These are phyloP conservation scores for Turnix velox DNA, from an alignment of 2,113 vertebrate genomes.

Conservation along the genomic window DNA sequence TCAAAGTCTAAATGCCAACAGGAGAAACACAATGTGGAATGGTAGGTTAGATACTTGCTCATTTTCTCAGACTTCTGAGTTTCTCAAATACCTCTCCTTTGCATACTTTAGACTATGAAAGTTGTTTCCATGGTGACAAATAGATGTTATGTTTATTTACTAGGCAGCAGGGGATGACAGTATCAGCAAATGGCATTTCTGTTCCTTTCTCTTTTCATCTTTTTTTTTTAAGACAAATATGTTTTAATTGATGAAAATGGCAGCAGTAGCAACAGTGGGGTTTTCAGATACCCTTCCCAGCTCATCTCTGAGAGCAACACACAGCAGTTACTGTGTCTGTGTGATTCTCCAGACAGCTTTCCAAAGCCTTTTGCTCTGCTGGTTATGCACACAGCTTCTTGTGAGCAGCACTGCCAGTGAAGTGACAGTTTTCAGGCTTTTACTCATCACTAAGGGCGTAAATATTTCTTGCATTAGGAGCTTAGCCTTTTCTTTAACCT, in stretches of 20 bases:
- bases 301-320: not conserved
- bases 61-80: slow-evolving; percentile 49
- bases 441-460: slow-evolving; percentile 42
- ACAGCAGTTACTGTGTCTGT: slow-evolving; percentile 18
- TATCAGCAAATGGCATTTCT: slow-evolving; percentile 68
- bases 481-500: slow-evolving; percentile 18
- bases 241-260: slow-evolving; percentile 64
- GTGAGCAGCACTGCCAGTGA: not conserved
- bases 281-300: slow-evolving; percentile 21
- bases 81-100: slow-evolving; percentile 60
- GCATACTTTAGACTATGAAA: slow-evolving; percentile 51
- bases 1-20: slow-evolving; percentile 7
- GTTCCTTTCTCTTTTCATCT: slow-evolving; percentile 38
- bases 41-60: slow-evolving; percentile 32
- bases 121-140: slow-evolving; percentile 75
- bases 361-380: not conserved
- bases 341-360: not conserved
- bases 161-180: slow-evolving; percentile 65
- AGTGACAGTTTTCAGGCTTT: slow-evolving; percentile 61
- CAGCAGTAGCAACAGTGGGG: slow-evolving; percentile 18
- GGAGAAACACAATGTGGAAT: slow-evolving; percentile 35
- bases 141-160: slow-evolving; percentile 73
- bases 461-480: slow-evolving; percentile 21
- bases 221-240: slow-evolving; percentile 46
- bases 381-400: not conserved